Evolutionary conservation across 2,888 invertebrate species (phyloP).

Genomic region (Cabera pusaria): DNA sequence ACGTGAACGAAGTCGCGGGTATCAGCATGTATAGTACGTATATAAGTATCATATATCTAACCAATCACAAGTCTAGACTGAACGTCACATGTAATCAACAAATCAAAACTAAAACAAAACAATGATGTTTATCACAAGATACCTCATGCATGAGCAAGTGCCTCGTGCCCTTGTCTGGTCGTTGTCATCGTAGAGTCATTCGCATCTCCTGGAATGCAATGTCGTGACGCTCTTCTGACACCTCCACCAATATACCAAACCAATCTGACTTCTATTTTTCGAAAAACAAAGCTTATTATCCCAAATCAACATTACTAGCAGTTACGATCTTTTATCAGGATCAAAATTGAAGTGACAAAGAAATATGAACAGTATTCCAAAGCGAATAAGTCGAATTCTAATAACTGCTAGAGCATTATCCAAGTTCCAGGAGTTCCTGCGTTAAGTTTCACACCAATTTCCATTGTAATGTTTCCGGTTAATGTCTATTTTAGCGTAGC

Average conservation of each 20-base stretch:
- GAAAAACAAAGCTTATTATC: too few species aligned
- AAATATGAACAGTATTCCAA: constrained; percentile 57
- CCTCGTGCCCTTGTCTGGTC: constrained; percentile 76
- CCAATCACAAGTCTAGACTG: background rate
- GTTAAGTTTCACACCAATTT: constrained; percentile 43
- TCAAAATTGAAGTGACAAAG: constrained; percentile 26
- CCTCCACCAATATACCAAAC: constrained; percentile 20
- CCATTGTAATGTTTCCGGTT: constrained; percentile 30
- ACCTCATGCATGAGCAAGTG: constrained; percentile 57
- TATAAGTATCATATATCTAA: too few species aligned
- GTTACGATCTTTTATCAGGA: too few species aligned
- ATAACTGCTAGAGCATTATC: constrained; percentile 58
- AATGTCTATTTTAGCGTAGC: constrained; percentile 38
- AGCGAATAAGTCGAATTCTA: constrained; percentile 57
- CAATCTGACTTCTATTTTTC: too few species aligned
- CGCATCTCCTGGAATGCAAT: constrained; percentile 78
- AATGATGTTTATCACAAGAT: constrained; percentile 37
- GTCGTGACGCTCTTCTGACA: constrained; percentile 61
- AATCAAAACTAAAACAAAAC: constrained; percentile 22
- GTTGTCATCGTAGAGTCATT: constrained; percentile 77
- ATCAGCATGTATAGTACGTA: background rate
- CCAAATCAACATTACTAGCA: too few species aligned
- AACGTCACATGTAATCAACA: constrained; percentile 5
- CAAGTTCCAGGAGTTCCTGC: constrained; percentile 51
- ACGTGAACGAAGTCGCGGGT: too few species aligned